A percentile compares a stretch with the other conserved stretches of the same genome.
phyloP scores from a whole-genome alignment of 1,140 invertebrate genomes.

The Cyclina sinensis region DNA sequence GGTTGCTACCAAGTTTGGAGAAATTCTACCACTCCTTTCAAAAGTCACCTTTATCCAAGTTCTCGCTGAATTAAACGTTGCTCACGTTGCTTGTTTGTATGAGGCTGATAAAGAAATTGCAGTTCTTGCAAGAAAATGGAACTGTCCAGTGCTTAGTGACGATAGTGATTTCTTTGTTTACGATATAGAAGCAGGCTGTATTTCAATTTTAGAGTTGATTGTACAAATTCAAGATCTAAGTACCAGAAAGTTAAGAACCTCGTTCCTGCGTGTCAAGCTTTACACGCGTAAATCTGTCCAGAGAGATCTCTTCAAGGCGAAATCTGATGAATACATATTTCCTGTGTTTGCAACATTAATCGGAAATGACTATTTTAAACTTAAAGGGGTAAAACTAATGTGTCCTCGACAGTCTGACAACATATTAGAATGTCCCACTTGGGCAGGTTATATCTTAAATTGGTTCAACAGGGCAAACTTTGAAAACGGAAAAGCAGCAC shows the following conservation, averaged over 20 bases:
- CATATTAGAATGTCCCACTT: conserved; percentile 87
- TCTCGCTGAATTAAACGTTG: conserved; percentile 89
- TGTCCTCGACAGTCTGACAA: conserved; percentile 88
- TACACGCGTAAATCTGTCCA: conserved; percentile 90
- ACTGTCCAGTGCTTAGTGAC: conserved; percentile 94
- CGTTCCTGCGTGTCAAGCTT: conserved; percentile 90
- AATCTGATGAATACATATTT: conserved; percentile 87
- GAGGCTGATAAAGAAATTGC: conserved; percentile 96
- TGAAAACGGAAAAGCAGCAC: conserved; percentile 88
- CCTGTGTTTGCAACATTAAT: conserved; percentile 93
- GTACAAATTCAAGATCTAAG: too few species aligned
- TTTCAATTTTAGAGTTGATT: conserved; percentile 90
- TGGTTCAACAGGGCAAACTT: conserved; percentile 87
- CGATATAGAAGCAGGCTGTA: conserved; percentile 91
- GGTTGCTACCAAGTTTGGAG: conserved; percentile 44
- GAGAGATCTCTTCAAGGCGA: conserved; percentile 85
- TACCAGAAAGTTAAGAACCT: background rate
- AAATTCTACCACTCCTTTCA: conserved; percentile 87
- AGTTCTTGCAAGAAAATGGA: conserved; percentile 91
- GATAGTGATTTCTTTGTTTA: conserved; percentile 97
- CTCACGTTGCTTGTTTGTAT: conserved; percentile 91
- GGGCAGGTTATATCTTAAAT: conserved; percentile 60
- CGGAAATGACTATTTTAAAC: conserved; percentile 94
- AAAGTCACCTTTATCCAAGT: conserved; percentile 91
- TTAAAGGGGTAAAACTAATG: conserved; percentile 89